Conservation (phyloP, 2,797 vertebrate species). For the Jordanella pulchra region DNA sequence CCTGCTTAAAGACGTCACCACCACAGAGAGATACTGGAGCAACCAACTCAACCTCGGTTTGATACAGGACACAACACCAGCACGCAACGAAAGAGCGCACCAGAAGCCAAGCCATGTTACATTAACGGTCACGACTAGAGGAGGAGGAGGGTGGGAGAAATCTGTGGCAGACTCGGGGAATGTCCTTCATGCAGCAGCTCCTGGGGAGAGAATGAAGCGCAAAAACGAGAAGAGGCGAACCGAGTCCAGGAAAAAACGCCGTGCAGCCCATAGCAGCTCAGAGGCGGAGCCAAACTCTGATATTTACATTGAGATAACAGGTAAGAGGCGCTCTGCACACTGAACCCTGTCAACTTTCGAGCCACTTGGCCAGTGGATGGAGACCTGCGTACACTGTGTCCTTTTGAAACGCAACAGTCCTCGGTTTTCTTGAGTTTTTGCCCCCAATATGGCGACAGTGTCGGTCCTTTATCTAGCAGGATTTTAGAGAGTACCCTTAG, state of each 20-base stretch:
- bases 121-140: conserved; percentile 21
- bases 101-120: conserved; percentile 42
- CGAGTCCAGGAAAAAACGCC: conserved; percentile 81
- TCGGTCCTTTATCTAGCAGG: conserved; percentile 35
- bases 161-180: conserved; percentile 34
- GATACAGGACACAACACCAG: conserved; percentile 28
- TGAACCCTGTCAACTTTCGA: conserved; percentile 50
- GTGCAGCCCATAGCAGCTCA: conserved; percentile 70
- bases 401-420: conserved; percentile 9
- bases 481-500: conserved; percentile 9
- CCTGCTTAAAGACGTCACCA: conserved; percentile 73
- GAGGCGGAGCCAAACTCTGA: conserved; percentile 78
- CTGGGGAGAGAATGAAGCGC: conserved; percentile 80
- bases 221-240: conserved; percentile 80
- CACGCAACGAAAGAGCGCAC: conserved; percentile 11
- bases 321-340: conserved; percentile 68
- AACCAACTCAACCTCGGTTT: conserved; percentile 40
- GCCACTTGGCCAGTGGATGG: conserved; percentile 7
- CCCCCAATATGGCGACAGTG: conserved; percentile 72
- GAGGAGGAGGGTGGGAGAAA: conserved; percentile 21
- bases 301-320: conserved; percentile 82
- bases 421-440: conserved; percentile 37
- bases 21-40: conserved; percentile 57
- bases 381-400: conserved; percentile 2
- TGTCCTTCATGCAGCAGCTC: conserved; percentile 46